These are phyloP conservation scores for Benthosema pterotum DNA, from an alignment of 2,797 vertebrate species.

Conservation along the genomic window DNA sequence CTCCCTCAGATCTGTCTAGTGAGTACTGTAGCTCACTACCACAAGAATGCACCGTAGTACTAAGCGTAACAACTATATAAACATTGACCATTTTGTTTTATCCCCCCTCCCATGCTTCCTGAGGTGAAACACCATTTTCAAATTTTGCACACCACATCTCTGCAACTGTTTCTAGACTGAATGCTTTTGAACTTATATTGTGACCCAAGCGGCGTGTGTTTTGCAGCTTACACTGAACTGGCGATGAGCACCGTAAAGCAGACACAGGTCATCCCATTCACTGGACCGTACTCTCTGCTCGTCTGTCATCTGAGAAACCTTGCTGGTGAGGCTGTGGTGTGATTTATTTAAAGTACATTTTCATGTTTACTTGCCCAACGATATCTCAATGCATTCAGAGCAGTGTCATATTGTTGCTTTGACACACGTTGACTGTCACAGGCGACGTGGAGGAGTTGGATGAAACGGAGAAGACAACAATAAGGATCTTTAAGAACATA, in stretches of 20 bases:
- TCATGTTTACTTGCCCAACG: neutral
- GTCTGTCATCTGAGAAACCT: slow-evolving; percentile 90
- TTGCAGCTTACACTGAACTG: slow-evolving; percentile 91
- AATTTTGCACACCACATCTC: no score
- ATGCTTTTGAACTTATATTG: neutral
- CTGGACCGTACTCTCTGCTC: slow-evolving; percentile 89
- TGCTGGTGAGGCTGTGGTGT: slow-evolving; percentile 77
- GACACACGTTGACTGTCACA: slow-evolving; percentile 44
- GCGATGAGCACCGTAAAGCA: slow-evolving; percentile 97
- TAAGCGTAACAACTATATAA: no score
- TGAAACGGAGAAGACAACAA: slow-evolving; percentile 86
- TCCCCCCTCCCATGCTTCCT: no score
- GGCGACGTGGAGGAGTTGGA: slow-evolving; percentile 92
- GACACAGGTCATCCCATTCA: slow-evolving; percentile 93
- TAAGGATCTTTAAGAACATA: slow-evolving; percentile 89
- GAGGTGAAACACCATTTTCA: no score
- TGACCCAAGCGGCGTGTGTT: slow-evolving; percentile 6
- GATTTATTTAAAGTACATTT: neutral
- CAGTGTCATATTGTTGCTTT: neutral
- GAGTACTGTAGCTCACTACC: slow-evolving; percentile 55
- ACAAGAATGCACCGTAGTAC: neutral
- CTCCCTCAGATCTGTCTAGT: slow-evolving; percentile 95
- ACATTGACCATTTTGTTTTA: no score
- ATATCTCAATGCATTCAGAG: neutral
- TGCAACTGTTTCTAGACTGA: no score